phyloP scores from a whole-genome alignment of 2,113 vertebrate genomes.

The Murina feae region DNA sequence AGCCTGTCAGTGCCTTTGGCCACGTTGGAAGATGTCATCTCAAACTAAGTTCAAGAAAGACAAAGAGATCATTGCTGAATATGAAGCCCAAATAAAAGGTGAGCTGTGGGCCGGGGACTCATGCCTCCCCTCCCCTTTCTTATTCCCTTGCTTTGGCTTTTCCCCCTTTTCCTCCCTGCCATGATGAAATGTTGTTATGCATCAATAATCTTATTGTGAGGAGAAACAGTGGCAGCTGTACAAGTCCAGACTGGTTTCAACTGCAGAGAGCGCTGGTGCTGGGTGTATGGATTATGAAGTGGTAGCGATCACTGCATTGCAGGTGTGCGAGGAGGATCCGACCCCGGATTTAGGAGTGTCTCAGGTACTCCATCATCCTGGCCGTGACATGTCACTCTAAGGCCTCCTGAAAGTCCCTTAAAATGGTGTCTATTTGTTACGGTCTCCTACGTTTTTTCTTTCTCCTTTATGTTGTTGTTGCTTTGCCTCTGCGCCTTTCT shows the following conservation, averaged over 20 bases:
- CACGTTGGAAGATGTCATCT: conserved; percentile 89
- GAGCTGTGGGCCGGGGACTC: conserved; percentile 56
- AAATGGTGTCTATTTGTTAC: not conserved
- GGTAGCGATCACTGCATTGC: conserved; percentile 77
- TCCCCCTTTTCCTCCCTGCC: conserved; percentile 22
- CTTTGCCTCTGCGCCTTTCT: conserved; percentile 26
- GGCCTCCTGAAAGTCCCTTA: conserved; percentile 3
- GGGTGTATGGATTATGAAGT: conserved; percentile 18
- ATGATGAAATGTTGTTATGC: conserved; percentile 59
- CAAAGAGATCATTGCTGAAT: conserved; percentile 97
- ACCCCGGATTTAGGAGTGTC: conserved; percentile 56
- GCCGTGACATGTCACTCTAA: conserved; percentile 33
- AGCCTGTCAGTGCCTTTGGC: conserved; percentile 72
- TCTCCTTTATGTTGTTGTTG: not conserved
- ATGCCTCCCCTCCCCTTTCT: not conserved
- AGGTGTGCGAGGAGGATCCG: conserved; percentile 71
- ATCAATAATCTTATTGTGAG: conserved; percentile 67
- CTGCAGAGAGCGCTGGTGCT: not conserved
- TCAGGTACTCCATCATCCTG: conserved; percentile 51
- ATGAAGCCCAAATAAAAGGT: conserved; percentile 98
- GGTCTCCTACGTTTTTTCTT: not conserved
- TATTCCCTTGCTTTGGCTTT: not conserved
- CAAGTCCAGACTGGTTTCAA: conserved; percentile 48
- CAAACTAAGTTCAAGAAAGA: conserved; percentile 96
- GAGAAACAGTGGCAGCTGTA: not conserved